Conservation (phyloP, 1,140 invertebrate genomes). For the Drosophila eugracilis region DNA sequence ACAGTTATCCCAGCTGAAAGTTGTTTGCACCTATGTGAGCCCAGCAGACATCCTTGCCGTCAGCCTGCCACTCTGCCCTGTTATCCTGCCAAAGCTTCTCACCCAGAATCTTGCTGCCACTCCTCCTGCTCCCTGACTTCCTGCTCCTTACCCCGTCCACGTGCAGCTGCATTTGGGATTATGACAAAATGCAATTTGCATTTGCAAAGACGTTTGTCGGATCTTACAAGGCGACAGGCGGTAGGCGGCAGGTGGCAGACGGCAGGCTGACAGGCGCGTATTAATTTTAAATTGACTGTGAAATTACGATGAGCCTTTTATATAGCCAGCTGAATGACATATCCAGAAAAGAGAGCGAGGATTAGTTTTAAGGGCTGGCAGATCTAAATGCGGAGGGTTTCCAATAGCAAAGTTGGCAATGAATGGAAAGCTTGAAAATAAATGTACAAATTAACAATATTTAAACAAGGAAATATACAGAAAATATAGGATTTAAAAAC, state of each 20-base stretch:
- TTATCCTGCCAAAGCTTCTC: constrained; percentile 51
- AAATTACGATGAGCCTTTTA: constrained; percentile 68
- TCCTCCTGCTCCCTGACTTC: neutral
- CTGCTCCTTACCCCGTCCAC: neutral
- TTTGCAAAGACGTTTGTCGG: constrained; percentile 72
- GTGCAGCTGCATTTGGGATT: constrained; percentile 73
- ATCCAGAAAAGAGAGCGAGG: constrained; percentile 2
- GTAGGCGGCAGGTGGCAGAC: constrained; percentile 26
- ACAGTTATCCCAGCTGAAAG: constrained; percentile 51
- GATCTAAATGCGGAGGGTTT: neutral
- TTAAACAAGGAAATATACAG: too few species aligned
- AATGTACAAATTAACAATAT: too few species aligned
- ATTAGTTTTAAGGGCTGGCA: constrained; percentile 27
- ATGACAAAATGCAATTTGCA: constrained; percentile 83
- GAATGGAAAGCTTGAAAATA: too few species aligned
- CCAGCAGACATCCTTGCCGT: constrained; percentile 13
- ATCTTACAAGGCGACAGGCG: constrained; percentile 33
- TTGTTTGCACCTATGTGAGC: constrained; percentile 73
- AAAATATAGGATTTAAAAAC: too few species aligned
- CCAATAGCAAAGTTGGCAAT: too few species aligned
- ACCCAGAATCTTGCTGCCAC: constrained; percentile 10
- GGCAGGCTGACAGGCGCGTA: constrained; percentile 60
- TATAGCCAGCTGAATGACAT: constrained; percentile 33
- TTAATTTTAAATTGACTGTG: constrained; percentile 84
- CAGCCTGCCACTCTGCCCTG: constrained; percentile 47